phyloP scores from a whole-genome alignment of 2,797 vertebrate genomes.

The Holocentrus rufus region DNA sequence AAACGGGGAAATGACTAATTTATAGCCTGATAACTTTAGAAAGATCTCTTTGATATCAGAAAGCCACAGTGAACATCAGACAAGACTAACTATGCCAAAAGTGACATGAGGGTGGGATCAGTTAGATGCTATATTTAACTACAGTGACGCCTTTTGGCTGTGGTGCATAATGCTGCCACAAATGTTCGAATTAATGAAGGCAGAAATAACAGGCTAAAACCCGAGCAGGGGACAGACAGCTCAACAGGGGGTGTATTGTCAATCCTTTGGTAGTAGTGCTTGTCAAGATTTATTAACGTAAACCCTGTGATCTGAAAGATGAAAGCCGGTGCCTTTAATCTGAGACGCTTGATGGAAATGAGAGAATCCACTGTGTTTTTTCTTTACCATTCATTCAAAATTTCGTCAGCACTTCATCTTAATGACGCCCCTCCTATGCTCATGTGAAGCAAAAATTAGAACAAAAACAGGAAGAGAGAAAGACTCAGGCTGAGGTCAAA shows the following conservation, averaged over 20 bases:
- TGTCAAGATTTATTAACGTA: background rate
- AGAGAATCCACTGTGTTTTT: background rate
- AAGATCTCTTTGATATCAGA: conserved; percentile 65
- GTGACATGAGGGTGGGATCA: conserved; percentile 68
- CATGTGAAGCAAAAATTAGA: too few species aligned
- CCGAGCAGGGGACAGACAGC: background rate
- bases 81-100: conserved; percentile 57
- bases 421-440: background rate
- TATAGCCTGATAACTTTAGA: conserved; percentile 57
- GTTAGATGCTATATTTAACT: conserved; percentile 63
- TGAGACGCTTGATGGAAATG: background rate
- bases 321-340: background rate
- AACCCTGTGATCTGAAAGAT: background rate
- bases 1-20: conserved; percentile 70
- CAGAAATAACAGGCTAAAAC: conserved; percentile 1
- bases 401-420: background rate
- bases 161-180: conserved; percentile 57
- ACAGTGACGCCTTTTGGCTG: conserved; percentile 58
- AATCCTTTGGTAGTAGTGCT: background rate
- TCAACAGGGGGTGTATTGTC: too few species aligned
- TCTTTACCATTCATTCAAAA: conserved; percentile 3
- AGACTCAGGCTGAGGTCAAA: too few species aligned
- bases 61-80: conserved; percentile 57
- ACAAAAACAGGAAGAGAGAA: too few species aligned
- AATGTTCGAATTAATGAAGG: conserved; percentile 15